Percentiles rank a stretch among this genome's conserved stretches.
phyloP scores from a whole-genome alignment of 2,888 invertebrate species.

The Drosophila lutescens region DNA sequence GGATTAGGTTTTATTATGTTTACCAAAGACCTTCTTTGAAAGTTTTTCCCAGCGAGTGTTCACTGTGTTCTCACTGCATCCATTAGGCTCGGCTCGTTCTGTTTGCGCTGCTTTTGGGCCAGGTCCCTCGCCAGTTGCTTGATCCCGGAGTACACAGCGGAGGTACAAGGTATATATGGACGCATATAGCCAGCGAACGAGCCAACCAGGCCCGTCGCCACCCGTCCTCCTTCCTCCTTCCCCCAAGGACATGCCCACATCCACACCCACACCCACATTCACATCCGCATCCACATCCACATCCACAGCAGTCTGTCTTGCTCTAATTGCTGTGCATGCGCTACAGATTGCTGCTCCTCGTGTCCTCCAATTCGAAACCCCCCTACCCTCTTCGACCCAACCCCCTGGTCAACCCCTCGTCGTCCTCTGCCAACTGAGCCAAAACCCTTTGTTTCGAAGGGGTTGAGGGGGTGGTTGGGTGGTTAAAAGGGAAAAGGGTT shows the following conservation, averaged over 20 bases:
- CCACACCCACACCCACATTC: too few species aligned
- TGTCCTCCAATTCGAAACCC: not conserved
- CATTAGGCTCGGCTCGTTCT: slow-evolving; percentile 9
- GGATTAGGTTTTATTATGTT: too few species aligned
- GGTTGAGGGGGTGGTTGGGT: slow-evolving; percentile 1
- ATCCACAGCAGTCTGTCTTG: slow-evolving; percentile 52
- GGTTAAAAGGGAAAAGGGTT: slow-evolving; percentile 1
- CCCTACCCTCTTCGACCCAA: not conserved
- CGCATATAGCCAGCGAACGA: slow-evolving; percentile 28
- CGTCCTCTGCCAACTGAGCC: slow-evolving; percentile 36
- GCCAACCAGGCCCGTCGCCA: slow-evolving; percentile 29
- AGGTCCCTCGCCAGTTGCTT: slow-evolving; percentile 8
- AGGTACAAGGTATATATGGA: slow-evolving; percentile 10
- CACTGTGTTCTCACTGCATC: slow-evolving; percentile 15
- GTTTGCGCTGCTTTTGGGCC: slow-evolving; percentile 15
- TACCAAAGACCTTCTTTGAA: too few species aligned
- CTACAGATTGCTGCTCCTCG: slow-evolving; percentile 34
- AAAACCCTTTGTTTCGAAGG: slow-evolving; percentile 57
- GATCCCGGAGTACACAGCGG: slow-evolving; percentile 10
- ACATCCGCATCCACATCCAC: slow-evolving; percentile 27
- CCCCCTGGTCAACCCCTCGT: slow-evolving; percentile 15
- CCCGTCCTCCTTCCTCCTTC: not conserved
- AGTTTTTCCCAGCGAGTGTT: not conserved
- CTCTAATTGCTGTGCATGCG: slow-evolving; percentile 67
- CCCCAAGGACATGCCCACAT: slow-evolving; percentile 23